Percentiles rank a stretch among this genome's conserved stretches.
phyloP scores from a whole-genome alignment of 2,888 invertebrate genomes.

The Magallana nippona region DNA sequence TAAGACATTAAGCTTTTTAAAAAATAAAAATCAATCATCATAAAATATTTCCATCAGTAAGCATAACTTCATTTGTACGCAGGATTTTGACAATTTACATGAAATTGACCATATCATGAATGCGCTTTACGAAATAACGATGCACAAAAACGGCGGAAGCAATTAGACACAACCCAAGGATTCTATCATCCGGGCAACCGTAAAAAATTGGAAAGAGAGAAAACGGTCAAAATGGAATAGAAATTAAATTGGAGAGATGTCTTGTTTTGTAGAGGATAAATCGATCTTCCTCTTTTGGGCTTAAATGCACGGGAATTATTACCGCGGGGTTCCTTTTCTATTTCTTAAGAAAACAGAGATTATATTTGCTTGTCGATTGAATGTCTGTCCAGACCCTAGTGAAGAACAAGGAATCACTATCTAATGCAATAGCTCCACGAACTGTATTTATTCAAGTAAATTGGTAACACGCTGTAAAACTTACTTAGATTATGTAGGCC shows the following conservation, averaged over 20 bases:
- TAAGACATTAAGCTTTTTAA: too few species aligned
- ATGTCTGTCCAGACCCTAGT: background rate
- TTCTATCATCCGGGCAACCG: slow-evolving; percentile 13
- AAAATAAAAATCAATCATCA: too few species aligned
- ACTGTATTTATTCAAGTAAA: slow-evolving; percentile 32
- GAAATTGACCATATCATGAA: background rate
- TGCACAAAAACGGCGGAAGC: slow-evolving; percentile 6
- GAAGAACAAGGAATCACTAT: slow-evolving; percentile 8
- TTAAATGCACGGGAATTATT: background rate
- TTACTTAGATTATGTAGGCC: slow-evolving; percentile 17
- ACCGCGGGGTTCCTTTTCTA: slow-evolving; percentile 14
- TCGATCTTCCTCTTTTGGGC: slow-evolving; percentile 1
- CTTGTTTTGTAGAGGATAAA: background rate
- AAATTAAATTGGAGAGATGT: slow-evolving; percentile 20
- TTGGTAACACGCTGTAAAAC: slow-evolving; percentile 25
- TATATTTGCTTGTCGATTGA: slow-evolving; percentile 18
- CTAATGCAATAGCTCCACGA: slow-evolving; percentile 19
- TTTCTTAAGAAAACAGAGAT: slow-evolving; percentile 29
- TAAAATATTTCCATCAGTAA: too few species aligned
- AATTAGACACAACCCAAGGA: background rate
- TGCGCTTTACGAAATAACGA: slow-evolving; percentile 24
- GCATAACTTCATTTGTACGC: too few species aligned
- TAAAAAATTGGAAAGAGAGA: background rate
- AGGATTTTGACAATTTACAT: slow-evolving; percentile 20
- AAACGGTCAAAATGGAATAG: background rate